Percentiles rank a stretch among this genome's conserved stretches.
Evolutionary conservation across 2,113 vertebrate species (phyloP).

Genomic region (Choloepus hoffmanni): DNA sequence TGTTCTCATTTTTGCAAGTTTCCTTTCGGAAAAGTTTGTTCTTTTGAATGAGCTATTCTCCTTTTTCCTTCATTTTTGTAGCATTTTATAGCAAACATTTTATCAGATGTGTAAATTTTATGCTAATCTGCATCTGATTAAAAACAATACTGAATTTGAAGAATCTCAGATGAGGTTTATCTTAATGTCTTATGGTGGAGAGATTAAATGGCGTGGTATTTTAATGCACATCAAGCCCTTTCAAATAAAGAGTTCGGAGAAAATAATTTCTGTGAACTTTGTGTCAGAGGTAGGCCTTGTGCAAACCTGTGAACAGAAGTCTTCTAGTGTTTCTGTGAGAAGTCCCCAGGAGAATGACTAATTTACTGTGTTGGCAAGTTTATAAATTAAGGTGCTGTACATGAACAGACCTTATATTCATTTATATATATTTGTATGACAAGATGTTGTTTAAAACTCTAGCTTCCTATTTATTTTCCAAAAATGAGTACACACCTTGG

Average conservation of each 20-base stretch:
- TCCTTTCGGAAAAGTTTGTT: neutral
- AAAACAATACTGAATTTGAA: neutral
- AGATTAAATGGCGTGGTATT: neutral
- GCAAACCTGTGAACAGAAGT: neutral
- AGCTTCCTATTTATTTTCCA: neutral
- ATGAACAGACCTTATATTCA: neutral
- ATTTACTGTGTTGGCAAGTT: neutral
- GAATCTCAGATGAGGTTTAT: neutral
- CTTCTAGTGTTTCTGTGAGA: neutral
- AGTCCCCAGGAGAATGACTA: neutral
- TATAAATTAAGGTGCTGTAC: neutral
- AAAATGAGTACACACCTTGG: neutral
- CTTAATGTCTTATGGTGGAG: neutral
- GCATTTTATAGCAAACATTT: neutral
- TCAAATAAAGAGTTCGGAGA: neutral
- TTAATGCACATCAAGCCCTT: neutral
- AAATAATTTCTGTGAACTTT: neutral
- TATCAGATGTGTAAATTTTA: neutral
- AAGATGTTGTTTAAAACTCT: neutral
- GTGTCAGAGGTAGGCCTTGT: neutral
- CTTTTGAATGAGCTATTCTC: neutral
- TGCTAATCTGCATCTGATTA: neutral
- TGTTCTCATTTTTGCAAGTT: constrained; percentile 9
- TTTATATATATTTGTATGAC: neutral
- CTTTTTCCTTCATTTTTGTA: neutral